Base-by-base conservation (phyloP, 2,113 vertebrate genomes). In the Corvus moneduloides region DNA sequence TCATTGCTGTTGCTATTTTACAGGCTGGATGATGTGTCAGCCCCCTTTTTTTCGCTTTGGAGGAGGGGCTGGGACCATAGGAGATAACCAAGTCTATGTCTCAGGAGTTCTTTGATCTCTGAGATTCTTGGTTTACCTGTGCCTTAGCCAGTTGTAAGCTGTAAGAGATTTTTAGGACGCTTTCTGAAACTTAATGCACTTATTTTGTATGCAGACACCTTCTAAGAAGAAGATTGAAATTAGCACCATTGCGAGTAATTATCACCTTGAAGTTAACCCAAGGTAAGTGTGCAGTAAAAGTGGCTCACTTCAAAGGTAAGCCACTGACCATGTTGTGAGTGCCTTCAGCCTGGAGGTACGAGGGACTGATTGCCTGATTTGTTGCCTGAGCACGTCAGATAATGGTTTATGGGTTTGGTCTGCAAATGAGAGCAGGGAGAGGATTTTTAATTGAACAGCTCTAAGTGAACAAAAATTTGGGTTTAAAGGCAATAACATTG, bases 191-290 rank as follows among this genome's bases (percentile, higher is more conserved):
- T 8, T 74, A n/a, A 49, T 75, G 3, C 35, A 14, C 49, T 89
- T 95, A 28, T 58, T 93, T 92, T 82, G 21, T 90, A 43, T 27
- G 1, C 90, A 99, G 99, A 98, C 99, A 75, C 99, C 99, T 24
- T 99, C 99, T 43, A 99, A 99, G 96, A 99, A 99, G 97, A 99
- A 99, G 97, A 99, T 99, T 92, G 99, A 99, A 97, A 99, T 99
- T 87, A 99, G 99, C 97, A 99, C 99, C 33, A 99, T 99, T 97
- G 98, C 99, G 96, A 99, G 99, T 97, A 99, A 99, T 98, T 99
- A 99, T 88, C 99, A 99, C 93, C 97, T 99, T 93, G 99, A 99
- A 98, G 99, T 99, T 91, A 99, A 99, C 93, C 97, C 99, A 68
- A 99, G 99, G 99, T 99, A 98, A 96, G 78, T 11, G 13, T 59